Evolutionary conservation across 2,113 vertebrate genomes (phyloP).

Genomic region (Propithecus coquereli): DNA sequence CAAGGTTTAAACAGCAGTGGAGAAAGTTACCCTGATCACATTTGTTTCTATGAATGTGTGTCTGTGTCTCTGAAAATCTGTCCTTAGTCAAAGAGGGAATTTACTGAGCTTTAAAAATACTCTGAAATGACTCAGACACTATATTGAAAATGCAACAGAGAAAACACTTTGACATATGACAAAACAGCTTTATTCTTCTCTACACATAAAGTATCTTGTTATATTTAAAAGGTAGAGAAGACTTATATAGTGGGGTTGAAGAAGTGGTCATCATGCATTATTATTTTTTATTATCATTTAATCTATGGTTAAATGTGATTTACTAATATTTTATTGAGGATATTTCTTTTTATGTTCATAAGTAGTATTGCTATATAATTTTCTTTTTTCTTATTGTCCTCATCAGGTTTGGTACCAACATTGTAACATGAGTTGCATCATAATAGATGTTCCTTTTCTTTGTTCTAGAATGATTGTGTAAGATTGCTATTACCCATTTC

Average conservation of each 20-base stretch:
- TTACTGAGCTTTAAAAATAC: constrained; percentile 16
- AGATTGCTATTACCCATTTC: background rate
- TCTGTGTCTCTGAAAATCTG: background rate
- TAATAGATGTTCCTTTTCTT: background rate
- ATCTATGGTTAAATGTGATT: background rate
- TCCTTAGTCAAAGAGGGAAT: background rate
- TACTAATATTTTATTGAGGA: background rate
- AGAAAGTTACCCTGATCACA: background rate
- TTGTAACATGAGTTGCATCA: background rate
- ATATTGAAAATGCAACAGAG: background rate
- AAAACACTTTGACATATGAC: background rate
- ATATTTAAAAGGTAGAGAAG: background rate
- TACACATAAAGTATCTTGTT: background rate
- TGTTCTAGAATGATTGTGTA: background rate
- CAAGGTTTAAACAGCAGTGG: constrained; percentile 33
- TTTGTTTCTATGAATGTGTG: constrained; percentile 34
- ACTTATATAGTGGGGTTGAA: background rate
- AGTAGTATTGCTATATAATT: background rate
- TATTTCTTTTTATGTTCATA: background rate
- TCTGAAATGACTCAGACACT: background rate
- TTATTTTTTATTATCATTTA: background rate
- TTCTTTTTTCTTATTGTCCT: background rate
- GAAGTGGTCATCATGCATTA: background rate
- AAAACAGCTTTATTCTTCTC: background rate
- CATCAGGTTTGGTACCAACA: background rate